Base-by-base conservation (phyloP, 2,113 vertebrate genomes). In the Anser cygnoides region DNA sequence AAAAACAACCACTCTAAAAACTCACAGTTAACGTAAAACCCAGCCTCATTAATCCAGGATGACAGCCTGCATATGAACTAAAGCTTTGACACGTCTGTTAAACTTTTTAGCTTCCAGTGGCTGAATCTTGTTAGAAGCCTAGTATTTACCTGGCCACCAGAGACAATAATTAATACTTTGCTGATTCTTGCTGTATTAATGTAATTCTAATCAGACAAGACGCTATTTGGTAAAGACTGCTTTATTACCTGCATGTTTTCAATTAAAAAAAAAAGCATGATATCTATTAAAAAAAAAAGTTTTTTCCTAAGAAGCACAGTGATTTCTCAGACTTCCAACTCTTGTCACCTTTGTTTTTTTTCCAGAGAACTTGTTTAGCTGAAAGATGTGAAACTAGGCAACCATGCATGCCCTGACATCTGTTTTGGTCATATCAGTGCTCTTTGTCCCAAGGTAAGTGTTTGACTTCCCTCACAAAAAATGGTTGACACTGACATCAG, bases 401-500 rank as follows among this genome's bases (percentile, higher is more conserved):
- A 71, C 21, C 52, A 54, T 10, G 41, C 62, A 55, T 22, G 20
- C 15, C n/a, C 14, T n/a, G 37, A 46, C 31, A 70, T 23, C 52
- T 61, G 39, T 9, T 46, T 7, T 79, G 73, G 73, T 72, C 57
- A 79, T 25, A 80, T 29, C 35, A 71, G 35, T 49, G 54, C 11
- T 73, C 18, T 8, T 26, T 49, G 82, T 59, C 55, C 68, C 59
- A 29, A 11, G 26, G 43, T n/a, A 54, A 79, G 7, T 49, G 74
- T 54, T 59, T 49, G 71, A 4, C 28, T 66, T n/a, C 18, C 89
- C 1, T 0, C 57, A 37, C 33, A 82, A 83, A 94, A 92, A 25
- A 1, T 4, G 46, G 21, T 35, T 15, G 13, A 43, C 29, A 11
- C 4, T 18, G 11, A 52, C 0, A 0, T 70, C 65, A 87, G 67